Evolutionary conservation across 64 coral and sea anemone species (phyloP), one percentile per base, ranked within the genome.

Genomic region (Stichodactyla mertensii): DNA sequence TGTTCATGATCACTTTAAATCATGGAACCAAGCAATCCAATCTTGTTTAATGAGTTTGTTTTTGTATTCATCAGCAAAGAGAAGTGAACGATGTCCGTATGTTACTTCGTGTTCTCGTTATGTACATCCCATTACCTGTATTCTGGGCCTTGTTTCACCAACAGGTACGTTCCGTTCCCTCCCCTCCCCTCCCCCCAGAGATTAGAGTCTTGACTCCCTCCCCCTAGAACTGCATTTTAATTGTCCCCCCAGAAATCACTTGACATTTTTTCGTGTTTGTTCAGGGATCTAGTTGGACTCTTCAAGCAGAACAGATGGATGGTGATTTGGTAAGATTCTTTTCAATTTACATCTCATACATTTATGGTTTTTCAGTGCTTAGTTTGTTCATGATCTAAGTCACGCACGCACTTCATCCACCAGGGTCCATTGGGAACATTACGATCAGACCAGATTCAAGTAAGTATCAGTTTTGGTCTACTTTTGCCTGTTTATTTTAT

Each of bases 101-200:
- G 87, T 86, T 95, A 64, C 52, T 95, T 51, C 89, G 93, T 71
- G 93, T 95, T 18, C 87, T 95, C 14, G 88, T 89, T 20, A 95
- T 92, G 93, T 95, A 95, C 87, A 95, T 95, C 52, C 93, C 93
- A 23, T 83, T 95, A 45, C 93, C 93, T 13, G 88, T 95, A 10
- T 95, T 95, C 86, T 95, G 93, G 93, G 93, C 93, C 20, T 89
- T 95, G 57, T 95, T 95, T 78, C 89, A 95, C 86, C 93, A 95
- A 85, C 93, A 95, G 93, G 93, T 95, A 87, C 81, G 12, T 26
- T 66, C 0, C 64, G 36, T 23, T 36, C 23, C 4, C 69, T 31
- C 13, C 24, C 10, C 69, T 74, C 2, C 24, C 62, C 5, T 66
- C 62, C 5, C 22, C 62, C 11, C 61, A 64, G 61, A 19, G 61